Evolutionary conservation across 2,888 invertebrate species (phyloP), one percentile per base, ranked within the genome.

Genomic region (Standfussiana lucernea): DNA sequence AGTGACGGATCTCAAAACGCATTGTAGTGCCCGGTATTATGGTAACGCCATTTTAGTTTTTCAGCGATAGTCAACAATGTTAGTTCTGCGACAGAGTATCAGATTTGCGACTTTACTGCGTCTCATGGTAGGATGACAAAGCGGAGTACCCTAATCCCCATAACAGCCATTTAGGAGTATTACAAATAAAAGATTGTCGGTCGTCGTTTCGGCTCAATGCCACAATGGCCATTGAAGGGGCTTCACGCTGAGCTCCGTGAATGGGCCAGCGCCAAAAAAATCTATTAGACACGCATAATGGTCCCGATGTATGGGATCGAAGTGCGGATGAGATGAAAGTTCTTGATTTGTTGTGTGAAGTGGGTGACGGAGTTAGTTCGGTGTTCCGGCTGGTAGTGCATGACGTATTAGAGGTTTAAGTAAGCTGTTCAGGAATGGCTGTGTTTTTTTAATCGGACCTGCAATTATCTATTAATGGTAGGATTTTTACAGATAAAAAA

Each of bases 211-310:
- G 91, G 88, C 90, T 92, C 89, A 91, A 89, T 90, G 92, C 92
- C 93, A 96, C 95, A 96, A 96, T 96, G 85, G 93, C 94, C 94
- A 96, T 96, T 96, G 94, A 96, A 93, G 94, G 92, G 94, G 91
- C 93, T 91, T 93, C 96, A 95, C 94, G 96, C 96, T 96, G 96
- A 73, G 96, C 90, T 90, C 91, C 88, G 93, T 96, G 95, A 96
- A 96, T 96, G 96, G 95, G 92, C 93, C 88, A 93, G 84, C 92
- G 93, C 91, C 92, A 93, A 96, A 96, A 96, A 96, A 96, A 96
- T 93, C 94, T 96, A 96, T 96, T 96, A 96, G 96, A 93, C 93
- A 94, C 95, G 95, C 95, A 95, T 95, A 95, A 95, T 95, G 93
- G 94, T 86, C 88, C 89, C 92, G 93, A 94, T 91, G 93, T 93